phyloP scores from a whole-genome alignment of 2,888 invertebrate species.

The Syritta pipiens region DNA sequence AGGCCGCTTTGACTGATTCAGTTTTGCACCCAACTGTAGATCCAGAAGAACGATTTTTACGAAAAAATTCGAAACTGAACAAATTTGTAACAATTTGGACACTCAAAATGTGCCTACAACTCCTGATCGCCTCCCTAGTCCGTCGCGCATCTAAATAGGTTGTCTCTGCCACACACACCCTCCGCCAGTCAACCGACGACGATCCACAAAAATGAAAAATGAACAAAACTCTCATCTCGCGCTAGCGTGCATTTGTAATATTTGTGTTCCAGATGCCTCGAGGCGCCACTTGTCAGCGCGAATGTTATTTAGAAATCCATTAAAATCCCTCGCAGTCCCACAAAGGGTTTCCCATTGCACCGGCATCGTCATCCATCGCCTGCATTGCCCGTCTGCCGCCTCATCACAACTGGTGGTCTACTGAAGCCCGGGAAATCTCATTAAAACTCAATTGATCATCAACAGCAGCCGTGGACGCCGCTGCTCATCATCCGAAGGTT shows the following conservation, averaged over 20 bases:
- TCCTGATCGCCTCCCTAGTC: conserved; percentile 20
- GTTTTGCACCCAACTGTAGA: no score
- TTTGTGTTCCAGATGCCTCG: conserved; percentile 30
- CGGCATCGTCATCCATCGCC: conserved; percentile 2
- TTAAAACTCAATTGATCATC: conserved; percentile 65
- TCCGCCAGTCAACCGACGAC: conserved; percentile 15
- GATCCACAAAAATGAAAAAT: conserved; percentile 52
- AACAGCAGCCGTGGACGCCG: neutral
- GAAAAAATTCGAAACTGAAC: no score
- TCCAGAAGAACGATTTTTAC: no score
- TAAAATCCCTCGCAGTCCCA: conserved; percentile 34
- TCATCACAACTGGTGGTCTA: conserved; percentile 53
- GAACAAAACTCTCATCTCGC: conserved; percentile 31
- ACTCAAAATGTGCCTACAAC: no score
- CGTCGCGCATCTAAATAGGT: neutral
- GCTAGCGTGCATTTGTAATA: conserved; percentile 38
- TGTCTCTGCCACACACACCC: conserved; percentile 10
- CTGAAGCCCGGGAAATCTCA: conserved; percentile 46
- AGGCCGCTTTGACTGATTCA: no score
- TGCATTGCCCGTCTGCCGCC: neutral
- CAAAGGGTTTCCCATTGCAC: conserved; percentile 28
- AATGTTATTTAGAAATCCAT: conserved; percentile 54
- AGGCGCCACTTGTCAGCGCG: conserved; percentile 67
- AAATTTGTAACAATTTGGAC: no score
- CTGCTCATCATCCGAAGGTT: conserved; percentile 25